Conservation (phyloP, 1,140 invertebrate genomes). For the Diabrotica virgifera region DNA sequence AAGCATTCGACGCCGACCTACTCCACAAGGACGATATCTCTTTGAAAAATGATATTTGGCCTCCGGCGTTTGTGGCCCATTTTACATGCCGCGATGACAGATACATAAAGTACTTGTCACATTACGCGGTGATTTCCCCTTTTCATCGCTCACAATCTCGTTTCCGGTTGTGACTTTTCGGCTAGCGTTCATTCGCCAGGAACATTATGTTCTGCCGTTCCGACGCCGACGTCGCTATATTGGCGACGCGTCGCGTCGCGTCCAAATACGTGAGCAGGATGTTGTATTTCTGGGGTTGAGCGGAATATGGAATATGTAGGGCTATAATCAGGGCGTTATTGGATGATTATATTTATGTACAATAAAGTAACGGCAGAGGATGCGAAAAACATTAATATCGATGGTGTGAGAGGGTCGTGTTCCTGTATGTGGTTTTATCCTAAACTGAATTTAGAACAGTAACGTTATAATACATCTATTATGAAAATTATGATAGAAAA, state of each 20-base stretch:
- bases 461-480: too few relatives aligned
- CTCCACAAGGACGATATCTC: slow-evolving; percentile 5
- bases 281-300: background rate
- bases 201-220: slow-evolving; percentile 2
- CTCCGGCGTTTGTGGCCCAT: background rate
- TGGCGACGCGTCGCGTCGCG: too few relatives aligned
- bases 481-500: too few relatives aligned
- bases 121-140: slow-evolving; percentile 24
- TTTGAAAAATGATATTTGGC: slow-evolving; percentile 10
- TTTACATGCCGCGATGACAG: slow-evolving; percentile 13
- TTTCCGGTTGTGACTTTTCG: slow-evolving; percentile 18
- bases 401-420: too few relatives aligned
- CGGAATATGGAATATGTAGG: background rate
- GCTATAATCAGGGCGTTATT: too few relatives aligned
- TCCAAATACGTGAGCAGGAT: background rate
- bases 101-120: slow-evolving; percentile 24
- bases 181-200: background rate
- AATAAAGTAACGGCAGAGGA: too few relatives aligned
- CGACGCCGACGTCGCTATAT: background rate
- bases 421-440: too few relatives aligned
- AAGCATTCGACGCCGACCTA: too few relatives aligned
- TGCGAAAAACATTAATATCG: too few relatives aligned
- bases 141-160: slow-evolving; percentile 18
- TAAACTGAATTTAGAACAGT: too few relatives aligned
- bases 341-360: too few relatives aligned